Base-by-base conservation (phyloP, 2,797 vertebrate genomes). In the Odontamblyopus rebecca region DNA sequence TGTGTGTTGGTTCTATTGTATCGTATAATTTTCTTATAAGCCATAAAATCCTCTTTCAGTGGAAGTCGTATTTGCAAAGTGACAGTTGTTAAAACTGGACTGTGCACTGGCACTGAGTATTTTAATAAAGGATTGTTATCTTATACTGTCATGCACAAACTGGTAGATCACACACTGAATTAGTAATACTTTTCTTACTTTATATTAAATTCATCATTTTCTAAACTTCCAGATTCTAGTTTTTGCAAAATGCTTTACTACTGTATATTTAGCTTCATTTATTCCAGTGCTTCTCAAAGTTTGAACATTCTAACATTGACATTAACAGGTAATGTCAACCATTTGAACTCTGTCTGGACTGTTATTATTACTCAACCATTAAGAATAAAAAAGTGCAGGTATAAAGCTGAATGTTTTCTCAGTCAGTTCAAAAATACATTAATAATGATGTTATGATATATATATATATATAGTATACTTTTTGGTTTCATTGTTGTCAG, bases 61-160 rank as follows among this genome's bases (percentile, higher is more conserved):
- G 6, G 62, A 5, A 50, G 38, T 66, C 50, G 16, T 53, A 56
- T 48, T 51, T 11, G 44, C 61, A 6, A 62, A 59, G 26, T 63
- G 30, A 57, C 29, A 57, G 19, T 59, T 26, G 9, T 70, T 27
- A 67, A 51, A 27, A 30, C 23, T 68, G n/a, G 65, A 64, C 68
- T 70, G 1, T 51, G 44, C 44, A 48, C 59, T 3, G 30, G 44
- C 44, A 48, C 59, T 3, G 30, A 44, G 44, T 56, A 54, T 89
- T 86, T 90, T 79, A 68, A 75, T 48, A 59, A 13, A 16, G 13
- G 29, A 5, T 5, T 59, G 30, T 35, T 30, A 19, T 61, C 60
- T 60, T 27, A 13, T 11, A 60, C 4, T 2, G 12, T 19, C 60
- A 30, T 15, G 5, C 59, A 60, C 13, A 29, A 29, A 60, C 29